Evolutionary conservation across 2,113 vertebrate species (phyloP).

Genomic region (Ciconia boyciana): DNA sequence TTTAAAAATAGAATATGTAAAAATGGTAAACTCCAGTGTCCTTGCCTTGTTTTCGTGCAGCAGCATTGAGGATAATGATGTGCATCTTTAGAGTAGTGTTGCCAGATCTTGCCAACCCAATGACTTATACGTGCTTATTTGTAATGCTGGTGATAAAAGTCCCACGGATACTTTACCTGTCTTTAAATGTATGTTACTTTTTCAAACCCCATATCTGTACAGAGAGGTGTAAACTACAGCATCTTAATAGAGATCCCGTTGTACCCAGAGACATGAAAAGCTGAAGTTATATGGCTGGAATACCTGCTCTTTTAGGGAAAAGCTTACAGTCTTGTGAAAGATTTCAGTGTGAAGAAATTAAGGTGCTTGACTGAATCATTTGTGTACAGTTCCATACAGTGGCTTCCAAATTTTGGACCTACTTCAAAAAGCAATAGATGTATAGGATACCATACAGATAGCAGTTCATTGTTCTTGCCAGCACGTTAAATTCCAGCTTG

Average conservation of each 20-base stretch:
- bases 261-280: neutral
- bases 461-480: neutral
- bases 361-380: neutral
- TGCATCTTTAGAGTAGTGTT: neutral
- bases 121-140: neutral
- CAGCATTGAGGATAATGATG: neutral
- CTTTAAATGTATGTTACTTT: neutral
- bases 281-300: neutral
- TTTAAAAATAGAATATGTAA: neutral
- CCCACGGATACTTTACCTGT: neutral
- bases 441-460: neutral
- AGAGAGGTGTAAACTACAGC: neutral
- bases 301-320: neutral
- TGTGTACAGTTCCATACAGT: neutral
- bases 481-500: neutral
- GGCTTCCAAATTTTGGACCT: neutral
- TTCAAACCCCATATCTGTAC: neutral
- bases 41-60: neutral
- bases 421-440: neutral
- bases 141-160: neutral
- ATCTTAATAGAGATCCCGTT: neutral
- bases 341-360: neutral
- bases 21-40: neutral
- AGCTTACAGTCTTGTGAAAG: neutral
- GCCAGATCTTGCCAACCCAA: neutral